A percentile compares a stretch with the other conserved stretches of the same genome.
Evolutionary conservation across 2,113 vertebrate genomes (phyloP).

Genomic region (Halichoerus grypus): DNA sequence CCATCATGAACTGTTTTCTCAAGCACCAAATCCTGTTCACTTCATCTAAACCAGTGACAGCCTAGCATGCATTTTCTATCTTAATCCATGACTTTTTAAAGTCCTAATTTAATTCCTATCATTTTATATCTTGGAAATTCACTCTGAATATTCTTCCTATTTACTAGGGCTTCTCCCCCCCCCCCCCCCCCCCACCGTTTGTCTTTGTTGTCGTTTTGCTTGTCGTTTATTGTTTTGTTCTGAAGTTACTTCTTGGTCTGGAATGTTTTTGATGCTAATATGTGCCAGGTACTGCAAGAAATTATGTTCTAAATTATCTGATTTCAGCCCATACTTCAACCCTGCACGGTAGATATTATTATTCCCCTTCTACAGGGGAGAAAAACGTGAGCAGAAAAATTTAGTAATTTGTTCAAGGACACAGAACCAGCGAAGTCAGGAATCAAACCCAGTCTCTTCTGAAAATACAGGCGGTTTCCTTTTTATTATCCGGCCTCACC

Average conservation of each 20-base stretch:
- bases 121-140: slow-evolving; percentile 5
- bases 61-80: neutral
- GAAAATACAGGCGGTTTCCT: neutral
- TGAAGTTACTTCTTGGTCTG: neutral
- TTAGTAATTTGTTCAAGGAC: neutral
- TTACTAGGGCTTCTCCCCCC: neutral
- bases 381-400: neutral
- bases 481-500: neutral
- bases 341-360: neutral
- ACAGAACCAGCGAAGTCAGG: neutral
- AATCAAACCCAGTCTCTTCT: neutral
- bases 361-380: neutral
- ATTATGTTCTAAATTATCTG: neutral
- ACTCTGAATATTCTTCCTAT: neutral
- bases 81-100: neutral
- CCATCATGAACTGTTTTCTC: neutral
- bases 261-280: neutral
- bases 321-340: neutral
- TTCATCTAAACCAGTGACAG: neutral
- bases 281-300: neutral
- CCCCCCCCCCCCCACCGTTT: neutral
- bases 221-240: neutral
- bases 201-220: neutral
- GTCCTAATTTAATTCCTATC: neutral
- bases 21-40: neutral